Percentiles rank a stretch among this genome's conserved stretches.
These are phyloP conservation scores for Acrobasis repandana DNA, from an alignment of 2,888 invertebrate genomes.

Conservation along the genomic window DNA sequence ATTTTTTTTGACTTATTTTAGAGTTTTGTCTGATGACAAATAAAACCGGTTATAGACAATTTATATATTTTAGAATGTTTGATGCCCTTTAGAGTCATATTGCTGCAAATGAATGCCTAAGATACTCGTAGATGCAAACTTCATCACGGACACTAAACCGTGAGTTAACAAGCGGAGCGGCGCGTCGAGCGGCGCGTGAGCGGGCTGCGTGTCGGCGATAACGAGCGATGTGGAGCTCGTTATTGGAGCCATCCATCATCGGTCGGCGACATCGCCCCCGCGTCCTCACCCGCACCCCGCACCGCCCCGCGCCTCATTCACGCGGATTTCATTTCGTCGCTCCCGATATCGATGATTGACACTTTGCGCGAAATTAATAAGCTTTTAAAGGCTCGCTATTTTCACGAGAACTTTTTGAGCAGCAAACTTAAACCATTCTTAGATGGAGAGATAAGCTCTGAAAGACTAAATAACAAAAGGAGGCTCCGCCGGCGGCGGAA, in stretches of 20 bases:
- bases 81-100: no score
- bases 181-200: slow-evolving; percentile 11
- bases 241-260: slow-evolving; percentile 74
- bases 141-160: no score
- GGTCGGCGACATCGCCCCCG: slow-evolving; percentile 40
- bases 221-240: slow-evolving; percentile 50
- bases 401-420: background rate
- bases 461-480: slow-evolving; percentile 7
- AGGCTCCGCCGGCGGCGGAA: background rate
- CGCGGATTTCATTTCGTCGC: slow-evolving; percentile 31
- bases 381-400: slow-evolving; percentile 12
- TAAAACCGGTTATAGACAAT: no score
- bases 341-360: slow-evolving; percentile 36
- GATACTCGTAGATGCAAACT: no score
- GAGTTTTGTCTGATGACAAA: no score
- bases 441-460: background rate
- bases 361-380: slow-evolving; percentile 28
- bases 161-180: background rate
- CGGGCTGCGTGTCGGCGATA: slow-evolving; percentile 32
- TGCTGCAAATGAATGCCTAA: no score
- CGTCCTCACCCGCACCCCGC: slow-evolving; percentile 18
- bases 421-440: background rate
- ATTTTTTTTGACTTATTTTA: no score
- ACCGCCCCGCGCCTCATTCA: slow-evolving; percentile 32
- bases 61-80: no score